Evolutionary conservation across 2,888 invertebrate species (phyloP).

Genomic region (Leptinotarsa juncta): DNA sequence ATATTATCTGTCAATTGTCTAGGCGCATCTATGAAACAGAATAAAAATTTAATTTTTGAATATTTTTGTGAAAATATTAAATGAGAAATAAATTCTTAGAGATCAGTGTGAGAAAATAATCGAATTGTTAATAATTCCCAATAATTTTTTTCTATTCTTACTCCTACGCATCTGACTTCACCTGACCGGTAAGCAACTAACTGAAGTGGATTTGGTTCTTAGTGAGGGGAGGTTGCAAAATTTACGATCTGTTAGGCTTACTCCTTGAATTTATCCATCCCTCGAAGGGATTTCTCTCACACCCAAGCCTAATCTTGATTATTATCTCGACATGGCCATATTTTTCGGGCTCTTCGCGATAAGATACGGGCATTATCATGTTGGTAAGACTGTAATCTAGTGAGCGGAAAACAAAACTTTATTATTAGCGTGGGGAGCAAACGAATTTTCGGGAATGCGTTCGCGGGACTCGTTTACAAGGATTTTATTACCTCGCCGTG

Average conservation of each 20-base stretch:
- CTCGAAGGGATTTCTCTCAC: conserved; percentile 55
- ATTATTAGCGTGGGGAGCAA: conserved; percentile 31
- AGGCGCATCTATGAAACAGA: no score
- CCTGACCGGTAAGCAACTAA: conserved; percentile 51
- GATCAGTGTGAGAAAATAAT: no score
- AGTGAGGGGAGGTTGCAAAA: conserved; percentile 55
- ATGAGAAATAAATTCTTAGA: no score
- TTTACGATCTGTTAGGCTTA: conserved; percentile 63
- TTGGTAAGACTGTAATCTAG: conserved; percentile 49
- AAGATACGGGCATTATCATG: conserved; percentile 53
- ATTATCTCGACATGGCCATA: conserved; percentile 57
- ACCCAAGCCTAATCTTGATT: conserved; percentile 63
- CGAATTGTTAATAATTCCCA: no score
- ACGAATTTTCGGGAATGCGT: conserved; percentile 21
- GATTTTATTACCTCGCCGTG: conserved; percentile 21
- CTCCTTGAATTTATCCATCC: conserved; percentile 60
- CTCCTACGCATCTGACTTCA: conserved; percentile 20
- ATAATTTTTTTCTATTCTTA: neutral
- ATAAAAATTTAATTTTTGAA: no score
- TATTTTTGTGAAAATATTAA: no score
- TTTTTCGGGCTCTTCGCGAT: conserved; percentile 52
- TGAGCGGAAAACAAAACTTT: conserved; percentile 39
- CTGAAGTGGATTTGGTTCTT: conserved; percentile 59
- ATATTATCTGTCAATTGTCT: no score
- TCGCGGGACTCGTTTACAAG: conserved; percentile 13